Conservation (phyloP, 1,140 invertebrate genomes). For the Heliconius eleuchia region DNA sequence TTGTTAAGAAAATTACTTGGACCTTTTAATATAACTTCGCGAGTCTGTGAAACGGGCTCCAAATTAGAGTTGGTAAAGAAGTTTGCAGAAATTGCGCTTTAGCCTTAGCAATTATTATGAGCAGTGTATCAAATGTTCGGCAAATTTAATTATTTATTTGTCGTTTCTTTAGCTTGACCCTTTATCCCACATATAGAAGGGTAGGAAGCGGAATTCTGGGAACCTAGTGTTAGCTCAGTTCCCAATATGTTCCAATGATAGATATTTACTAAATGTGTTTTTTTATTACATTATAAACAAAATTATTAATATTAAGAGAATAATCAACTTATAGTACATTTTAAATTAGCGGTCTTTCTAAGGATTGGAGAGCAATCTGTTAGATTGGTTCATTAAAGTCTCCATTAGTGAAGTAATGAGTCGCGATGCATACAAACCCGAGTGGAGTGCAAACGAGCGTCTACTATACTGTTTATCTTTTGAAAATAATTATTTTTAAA, state of each 20-base stretch:
- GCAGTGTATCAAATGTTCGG: constrained; percentile 58
- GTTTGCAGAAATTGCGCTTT: constrained; percentile 60
- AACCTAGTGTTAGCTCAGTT: too few species aligned
- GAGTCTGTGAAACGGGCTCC: constrained; percentile 67
- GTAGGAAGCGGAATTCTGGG: too few species aligned
- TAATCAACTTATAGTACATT: constrained; percentile 55
- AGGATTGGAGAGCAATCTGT: constrained; percentile 79
- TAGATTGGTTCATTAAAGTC: constrained; percentile 79
- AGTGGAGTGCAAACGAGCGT: constrained; percentile 54
- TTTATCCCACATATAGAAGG: too few species aligned
- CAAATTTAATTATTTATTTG: constrained; percentile 56
- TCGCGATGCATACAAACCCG: constrained; percentile 71
- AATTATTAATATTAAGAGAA: constrained; percentile 12
- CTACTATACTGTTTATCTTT: constrained; percentile 15
- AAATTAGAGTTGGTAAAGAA: constrained; percentile 72
- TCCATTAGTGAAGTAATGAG: constrained; percentile 80
- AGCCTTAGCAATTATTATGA: constrained; percentile 65
- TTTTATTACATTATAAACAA: too few species aligned
- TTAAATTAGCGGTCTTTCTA: constrained; percentile 73
- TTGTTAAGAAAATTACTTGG: constrained; percentile 77
- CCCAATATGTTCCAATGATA: too few species aligned
- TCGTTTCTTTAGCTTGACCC: not conserved
- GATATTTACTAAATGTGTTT: too few species aligned
- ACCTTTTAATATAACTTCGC: constrained; percentile 76
- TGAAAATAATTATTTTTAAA: constrained; percentile 11